Conservation (phyloP, 2,888 invertebrate species). For the Eumacrocentrus americanus region DNA sequence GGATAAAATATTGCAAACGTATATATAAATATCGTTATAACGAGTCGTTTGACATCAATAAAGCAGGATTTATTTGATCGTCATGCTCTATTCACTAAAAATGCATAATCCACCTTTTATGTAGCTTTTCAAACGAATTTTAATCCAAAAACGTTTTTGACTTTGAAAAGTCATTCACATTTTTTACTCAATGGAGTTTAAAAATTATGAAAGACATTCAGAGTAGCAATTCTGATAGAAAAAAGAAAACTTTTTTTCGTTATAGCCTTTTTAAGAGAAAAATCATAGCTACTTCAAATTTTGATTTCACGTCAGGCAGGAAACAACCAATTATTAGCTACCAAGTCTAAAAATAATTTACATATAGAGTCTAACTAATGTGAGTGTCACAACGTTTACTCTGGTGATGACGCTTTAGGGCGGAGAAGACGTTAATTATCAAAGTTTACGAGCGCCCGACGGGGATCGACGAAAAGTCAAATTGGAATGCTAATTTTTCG, state of each 20-base stretch:
- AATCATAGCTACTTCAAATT: neutral
- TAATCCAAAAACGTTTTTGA: too few species aligned
- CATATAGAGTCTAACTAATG: neutral
- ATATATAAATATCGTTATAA: constrained; percentile 4
- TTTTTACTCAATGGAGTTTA: neutral
- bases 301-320: neutral
- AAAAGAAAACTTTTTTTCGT: too few species aligned
- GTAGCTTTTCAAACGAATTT: too few species aligned
- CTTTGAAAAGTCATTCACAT: neutral
- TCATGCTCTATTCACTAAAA: too few species aligned
- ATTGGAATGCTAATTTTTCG: constrained; percentile 58
- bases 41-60: neutral
- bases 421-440: constrained; percentile 50
- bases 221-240: neutral
- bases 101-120: too few species aligned
- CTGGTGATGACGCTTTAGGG: neutral
- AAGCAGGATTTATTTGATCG: too few species aligned
- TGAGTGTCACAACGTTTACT: neutral
- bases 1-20: constrained; percentile 1
- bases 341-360: neutral
- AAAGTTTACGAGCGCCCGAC: constrained; percentile 52
- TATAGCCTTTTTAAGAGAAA: neutral
- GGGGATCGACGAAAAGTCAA: constrained; percentile 40
- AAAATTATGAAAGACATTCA: neutral
- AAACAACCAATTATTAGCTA: constrained; percentile 14